These are phyloP conservation scores for Spilarctia lutea DNA, from an alignment of 2,888 invertebrate species.

Conservation along the genomic window DNA sequence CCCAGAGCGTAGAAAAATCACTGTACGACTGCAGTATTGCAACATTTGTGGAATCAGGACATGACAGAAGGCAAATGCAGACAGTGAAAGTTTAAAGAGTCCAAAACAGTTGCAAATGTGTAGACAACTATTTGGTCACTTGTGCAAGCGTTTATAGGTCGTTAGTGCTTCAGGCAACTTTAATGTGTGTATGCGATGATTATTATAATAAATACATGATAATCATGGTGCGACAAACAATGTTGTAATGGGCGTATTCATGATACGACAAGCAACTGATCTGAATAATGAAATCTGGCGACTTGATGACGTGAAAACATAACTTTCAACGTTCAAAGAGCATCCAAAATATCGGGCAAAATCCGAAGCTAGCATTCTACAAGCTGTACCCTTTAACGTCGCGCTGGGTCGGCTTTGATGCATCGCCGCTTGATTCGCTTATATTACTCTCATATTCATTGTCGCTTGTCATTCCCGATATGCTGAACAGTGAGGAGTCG, in stretches of 20 bases:
- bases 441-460: slow-evolving; percentile 86
- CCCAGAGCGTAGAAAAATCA: background rate
- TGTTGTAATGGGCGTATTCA: slow-evolving; percentile 34
- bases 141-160: slow-evolving; percentile 43
- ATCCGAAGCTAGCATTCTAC: slow-evolving; percentile 81
- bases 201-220: slow-evolving; percentile 31
- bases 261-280: slow-evolving; percentile 51
- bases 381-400: slow-evolving; percentile 84
- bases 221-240: slow-evolving; percentile 37
- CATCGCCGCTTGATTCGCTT: slow-evolving; percentile 84
- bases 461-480: slow-evolving; percentile 87
- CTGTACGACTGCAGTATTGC: slow-evolving; percentile 18
- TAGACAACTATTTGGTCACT: slow-evolving; percentile 31
- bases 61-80: slow-evolving; percentile 32
- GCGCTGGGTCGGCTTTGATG: slow-evolving; percentile 81
- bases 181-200: slow-evolving; percentile 40
- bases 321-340: slow-evolving; percentile 69
- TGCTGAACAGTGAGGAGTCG: slow-evolving; percentile 85
- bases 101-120: slow-evolving; percentile 26
- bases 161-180: slow-evolving; percentile 38
- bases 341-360: slow-evolving; percentile 76
- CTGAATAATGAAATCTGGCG: slow-evolving; percentile 36
- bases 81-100: slow-evolving; percentile 26
- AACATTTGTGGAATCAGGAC: slow-evolving; percentile 25
- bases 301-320: slow-evolving; percentile 48